These are phyloP conservation scores for Amblyjoppa proteus DNA, from an alignment of 2,888 invertebrate species.

Conservation along the genomic window DNA sequence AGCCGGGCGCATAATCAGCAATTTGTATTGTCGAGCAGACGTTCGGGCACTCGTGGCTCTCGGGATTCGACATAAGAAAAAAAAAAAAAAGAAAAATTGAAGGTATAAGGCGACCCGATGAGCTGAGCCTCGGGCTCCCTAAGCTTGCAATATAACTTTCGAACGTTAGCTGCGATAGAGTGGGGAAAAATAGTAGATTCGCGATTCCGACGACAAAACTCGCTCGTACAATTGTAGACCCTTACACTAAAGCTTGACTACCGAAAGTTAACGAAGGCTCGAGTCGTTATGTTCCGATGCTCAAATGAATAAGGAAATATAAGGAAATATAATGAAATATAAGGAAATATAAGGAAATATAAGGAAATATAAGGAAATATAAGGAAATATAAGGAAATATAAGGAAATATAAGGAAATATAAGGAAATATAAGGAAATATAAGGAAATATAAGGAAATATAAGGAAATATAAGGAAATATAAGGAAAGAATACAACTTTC, in stretches of 20 bases:
- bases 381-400: too few species aligned
- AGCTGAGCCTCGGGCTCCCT: background rate
- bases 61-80: background rate
- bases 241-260: too few species aligned
- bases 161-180: background rate
- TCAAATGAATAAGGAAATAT: too few species aligned
- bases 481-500: background rate
- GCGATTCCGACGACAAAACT: background rate
- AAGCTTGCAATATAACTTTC: background rate
- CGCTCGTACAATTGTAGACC: background rate
- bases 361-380: too few species aligned
- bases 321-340: too few species aligned
- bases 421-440: too few species aligned
- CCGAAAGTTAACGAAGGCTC: too few species aligned
- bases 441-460: too few species aligned
- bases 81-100: background rate
- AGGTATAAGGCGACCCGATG: background rate
- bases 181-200: background rate
- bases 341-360: too few species aligned
- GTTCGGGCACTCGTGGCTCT: constrained; percentile 34
- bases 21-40: constrained; percentile 79
- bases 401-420: too few species aligned
- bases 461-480: too few species aligned
- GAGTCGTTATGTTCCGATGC: too few species aligned
- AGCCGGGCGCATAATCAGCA: constrained; percentile 81